Percentiles rank a stretch among this genome's conserved stretches.
Conservation (phyloP, 1,140 invertebrate genomes). For the roundworm (Caenorhabditis elegans) region WBcel235 BX284606.5:12076501-12077000, state of each 20-base stretch:
- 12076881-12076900: background rate
- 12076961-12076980: background rate
- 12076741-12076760: background rate
- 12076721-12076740: no score
- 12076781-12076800: slow-evolving; percentile 28
- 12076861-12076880: background rate
- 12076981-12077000: background rate
- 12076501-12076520: background rate
- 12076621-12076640: no score
- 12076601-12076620: background rate
- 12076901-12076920: background rate
- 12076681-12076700: background rate
- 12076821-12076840: no score
- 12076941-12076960: background rate
- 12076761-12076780: slow-evolving; percentile 22
- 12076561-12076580: background rate
- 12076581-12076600: background rate
- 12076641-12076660: background rate
- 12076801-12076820: background rate
- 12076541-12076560: slow-evolving; percentile 33
- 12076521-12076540: background rate
- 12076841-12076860: background rate
- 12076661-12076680: slow-evolving; percentile 5
- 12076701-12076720: background rate
- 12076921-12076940: background rate